Conservation (phyloP, 2,888 invertebrate genomes). For the Agrochola litura region DNA sequence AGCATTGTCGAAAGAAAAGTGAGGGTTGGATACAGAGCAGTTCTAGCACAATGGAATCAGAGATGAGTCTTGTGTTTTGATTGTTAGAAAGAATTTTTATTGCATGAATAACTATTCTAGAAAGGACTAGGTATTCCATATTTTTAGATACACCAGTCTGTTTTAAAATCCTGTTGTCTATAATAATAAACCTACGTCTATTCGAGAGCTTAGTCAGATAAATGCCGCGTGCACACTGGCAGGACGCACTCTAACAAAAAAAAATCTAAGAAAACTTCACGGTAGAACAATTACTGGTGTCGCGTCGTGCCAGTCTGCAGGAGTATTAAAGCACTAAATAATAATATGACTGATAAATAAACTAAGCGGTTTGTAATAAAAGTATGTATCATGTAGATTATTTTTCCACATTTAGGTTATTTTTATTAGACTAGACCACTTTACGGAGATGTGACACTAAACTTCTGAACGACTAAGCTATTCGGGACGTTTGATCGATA, state of each 20-base stretch:
- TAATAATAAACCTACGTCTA: not conserved
- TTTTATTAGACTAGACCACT: not conserved
- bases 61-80: constrained; percentile 12
- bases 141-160: not conserved
- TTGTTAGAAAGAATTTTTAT: constrained; percentile 1
- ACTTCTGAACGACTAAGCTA: not conserved
- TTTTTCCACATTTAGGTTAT: not conserved
- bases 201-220: too few relatives aligned
- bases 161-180: not conserved
- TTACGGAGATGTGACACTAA: not conserved
- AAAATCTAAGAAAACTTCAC: too few relatives aligned
- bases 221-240: too few relatives aligned
- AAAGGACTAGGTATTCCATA: not conserved
- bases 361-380: not conserved
- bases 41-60: constrained; percentile 20
- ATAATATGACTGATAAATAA: not conserved
- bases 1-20: constrained; percentile 31
- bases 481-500: not conserved
- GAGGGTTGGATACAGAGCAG: constrained; percentile 9
- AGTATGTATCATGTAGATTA: not conserved
- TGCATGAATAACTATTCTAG: not conserved
- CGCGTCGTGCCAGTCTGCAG: too few relatives aligned
- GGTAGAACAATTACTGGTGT: too few relatives aligned
- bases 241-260: too few relatives aligned
- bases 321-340: not conserved